Percentiles rank a stretch among this genome's conserved stretches.
These are phyloP conservation scores for Bombyx mandarina DNA, from an alignment of 1,140 invertebrate species.

Conservation along the genomic window DNA sequence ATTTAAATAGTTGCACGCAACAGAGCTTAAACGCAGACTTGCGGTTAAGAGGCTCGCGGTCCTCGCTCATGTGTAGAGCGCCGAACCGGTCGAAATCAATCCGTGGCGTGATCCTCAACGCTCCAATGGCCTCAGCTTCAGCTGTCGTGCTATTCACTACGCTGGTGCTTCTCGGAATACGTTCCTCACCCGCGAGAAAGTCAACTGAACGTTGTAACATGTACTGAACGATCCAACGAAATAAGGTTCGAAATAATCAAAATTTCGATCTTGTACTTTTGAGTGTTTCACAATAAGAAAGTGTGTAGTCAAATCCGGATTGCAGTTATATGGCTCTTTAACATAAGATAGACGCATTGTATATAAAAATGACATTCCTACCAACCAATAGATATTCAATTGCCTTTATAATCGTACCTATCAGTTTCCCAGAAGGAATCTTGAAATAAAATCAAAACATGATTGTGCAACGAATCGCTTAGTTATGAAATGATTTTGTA, in stretches of 20 bases:
- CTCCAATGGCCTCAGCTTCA: conserved; percentile 47
- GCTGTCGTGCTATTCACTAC: conserved; percentile 50
- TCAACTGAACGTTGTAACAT: conserved; percentile 54
- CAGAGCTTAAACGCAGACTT: neutral
- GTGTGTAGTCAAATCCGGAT: conserved; percentile 33
- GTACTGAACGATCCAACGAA: conserved; percentile 42
- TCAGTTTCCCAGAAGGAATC: no score
- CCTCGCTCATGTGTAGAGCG: conserved; percentile 33
- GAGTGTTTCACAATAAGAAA: conserved; percentile 19
- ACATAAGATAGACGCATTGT: neutral
- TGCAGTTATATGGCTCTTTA: conserved; percentile 8
- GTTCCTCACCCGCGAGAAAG: conserved; percentile 42
- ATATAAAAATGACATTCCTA: no score
- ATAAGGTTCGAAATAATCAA: conserved; percentile 26
- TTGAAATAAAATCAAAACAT: no score
- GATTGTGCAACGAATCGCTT: no score
- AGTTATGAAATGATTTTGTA: no score
- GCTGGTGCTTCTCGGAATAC: conserved; percentile 55
- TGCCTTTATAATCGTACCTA: no score
- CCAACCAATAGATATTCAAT: no score
- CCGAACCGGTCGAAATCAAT: conserved; percentile 54
- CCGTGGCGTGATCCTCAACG: conserved; percentile 39
- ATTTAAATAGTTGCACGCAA: neutral
- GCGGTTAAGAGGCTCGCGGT: conserved; percentile 28
- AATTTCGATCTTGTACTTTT: no score